These are phyloP conservation scores for Ceratosolen fusciceps DNA, from an alignment of 1,140 invertebrate genomes.

Conservation along the genomic window DNA sequence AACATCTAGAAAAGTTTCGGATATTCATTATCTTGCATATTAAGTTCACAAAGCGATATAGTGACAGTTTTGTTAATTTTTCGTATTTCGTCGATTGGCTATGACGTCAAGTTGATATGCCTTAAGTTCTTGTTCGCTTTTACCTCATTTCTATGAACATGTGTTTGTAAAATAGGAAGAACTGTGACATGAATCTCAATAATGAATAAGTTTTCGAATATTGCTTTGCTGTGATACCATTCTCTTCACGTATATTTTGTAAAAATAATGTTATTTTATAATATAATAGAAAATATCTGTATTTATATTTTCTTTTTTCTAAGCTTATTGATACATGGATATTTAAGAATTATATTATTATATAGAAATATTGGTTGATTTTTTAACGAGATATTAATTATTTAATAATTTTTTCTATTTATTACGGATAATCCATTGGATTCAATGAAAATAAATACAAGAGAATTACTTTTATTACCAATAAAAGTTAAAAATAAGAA, in stretches of 20 bases:
- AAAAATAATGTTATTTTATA: conserved; percentile 16
- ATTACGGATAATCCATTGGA: too few species aligned
- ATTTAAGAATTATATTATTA: too few species aligned
- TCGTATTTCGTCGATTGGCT: conserved; percentile 71
- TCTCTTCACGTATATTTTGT: too few species aligned
- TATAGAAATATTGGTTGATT: too few species aligned
- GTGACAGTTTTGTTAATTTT: conserved; percentile 84
- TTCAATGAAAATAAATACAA: too few species aligned
- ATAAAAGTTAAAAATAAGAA: too few species aligned
- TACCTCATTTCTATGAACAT: conserved; percentile 34
- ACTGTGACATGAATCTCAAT: conserved; percentile 64
- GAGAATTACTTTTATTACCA: too few species aligned
- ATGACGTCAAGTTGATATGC: conserved; percentile 56
- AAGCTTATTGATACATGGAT: too few species aligned
- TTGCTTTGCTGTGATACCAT: not conserved
- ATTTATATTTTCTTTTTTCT: not conserved
- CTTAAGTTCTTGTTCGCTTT: conserved; percentile 26
- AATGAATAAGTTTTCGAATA: conserved; percentile 50
- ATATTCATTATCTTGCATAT: not conserved
- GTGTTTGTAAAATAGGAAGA: conserved; percentile 33
- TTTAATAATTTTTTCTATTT: too few species aligned
- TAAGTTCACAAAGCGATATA: conserved; percentile 62
- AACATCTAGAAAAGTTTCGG: conserved; percentile 54
- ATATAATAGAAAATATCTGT: too few species aligned
- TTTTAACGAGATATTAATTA: too few species aligned